Conservation (phyloP, 1,140 invertebrate genomes). For the Leptopilina clavipes region DNA sequence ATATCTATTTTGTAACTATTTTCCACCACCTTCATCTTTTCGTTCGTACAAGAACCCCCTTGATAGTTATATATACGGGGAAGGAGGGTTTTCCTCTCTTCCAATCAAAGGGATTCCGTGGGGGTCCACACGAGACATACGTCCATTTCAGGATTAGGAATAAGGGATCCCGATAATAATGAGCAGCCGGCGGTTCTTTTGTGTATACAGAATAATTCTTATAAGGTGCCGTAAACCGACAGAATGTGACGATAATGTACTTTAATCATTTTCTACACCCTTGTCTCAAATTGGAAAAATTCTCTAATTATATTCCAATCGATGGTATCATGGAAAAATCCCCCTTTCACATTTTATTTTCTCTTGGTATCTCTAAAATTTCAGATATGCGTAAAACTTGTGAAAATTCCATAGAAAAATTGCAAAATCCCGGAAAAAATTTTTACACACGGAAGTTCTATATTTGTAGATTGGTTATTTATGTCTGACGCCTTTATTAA, state of each 20-base stretch:
- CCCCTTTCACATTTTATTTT: no score
- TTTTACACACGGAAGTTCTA: no score
- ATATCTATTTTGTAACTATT: slow-evolving; percentile 56
- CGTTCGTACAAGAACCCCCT: no score
- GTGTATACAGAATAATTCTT: slow-evolving; percentile 10
- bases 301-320: background rate
- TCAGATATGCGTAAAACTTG: no score
- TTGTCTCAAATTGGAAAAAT: background rate
- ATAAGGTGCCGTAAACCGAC: background rate
- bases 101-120: slow-evolving; percentile 27
- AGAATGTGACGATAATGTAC: background rate
- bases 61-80: slow-evolving; percentile 7
- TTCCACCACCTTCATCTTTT: slow-evolving; percentile 47
- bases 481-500: no score
- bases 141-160: slow-evolving; percentile 25
- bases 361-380: no score
- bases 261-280: background rate
- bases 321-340: no score
- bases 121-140: slow-evolving; percentile 29
- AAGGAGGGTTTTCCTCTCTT: background rate
- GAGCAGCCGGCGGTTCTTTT: slow-evolving; percentile 25
- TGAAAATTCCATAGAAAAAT: no score
- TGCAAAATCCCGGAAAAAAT: no score
- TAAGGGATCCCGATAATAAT: slow-evolving; percentile 26
- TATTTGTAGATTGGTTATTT: no score